Conservation (phyloP, 64 coral and sea anemone species). For the Pocillopora verrucosa region DNA sequence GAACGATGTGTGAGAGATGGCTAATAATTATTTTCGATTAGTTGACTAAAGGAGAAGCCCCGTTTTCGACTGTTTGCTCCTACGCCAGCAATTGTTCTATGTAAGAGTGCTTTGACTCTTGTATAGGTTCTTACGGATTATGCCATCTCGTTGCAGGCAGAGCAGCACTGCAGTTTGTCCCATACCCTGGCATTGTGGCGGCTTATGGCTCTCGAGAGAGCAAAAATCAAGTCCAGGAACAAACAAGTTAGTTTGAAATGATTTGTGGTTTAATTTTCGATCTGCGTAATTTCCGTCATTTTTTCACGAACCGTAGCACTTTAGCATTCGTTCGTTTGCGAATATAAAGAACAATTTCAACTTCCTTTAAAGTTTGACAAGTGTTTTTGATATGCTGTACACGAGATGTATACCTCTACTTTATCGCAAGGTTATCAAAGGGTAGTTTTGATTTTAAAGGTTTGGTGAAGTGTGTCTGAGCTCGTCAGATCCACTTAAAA, state of each 20-base stretch:
- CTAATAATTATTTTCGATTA: no score
- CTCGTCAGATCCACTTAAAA: not conserved
- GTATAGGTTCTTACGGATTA: not conserved
- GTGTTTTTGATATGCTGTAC: no score
- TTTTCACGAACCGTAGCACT: no score
- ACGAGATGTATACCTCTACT: no score
- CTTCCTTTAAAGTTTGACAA: no score
- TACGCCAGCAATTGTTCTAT: not conserved
- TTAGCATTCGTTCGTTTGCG: no score
- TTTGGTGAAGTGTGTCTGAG: not conserved
- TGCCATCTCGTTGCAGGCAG: conserved; percentile 29
- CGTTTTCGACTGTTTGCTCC: no score
- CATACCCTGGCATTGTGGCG: conserved; percentile 60
- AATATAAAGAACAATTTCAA: no score
- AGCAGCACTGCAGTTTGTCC: conserved; percentile 36
- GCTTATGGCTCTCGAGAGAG: conserved; percentile 54
- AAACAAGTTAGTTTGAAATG: conserved; percentile 11
- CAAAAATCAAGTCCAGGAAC: conserved; percentile 47
- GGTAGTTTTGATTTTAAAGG: not conserved
- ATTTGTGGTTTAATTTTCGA: not conserved
- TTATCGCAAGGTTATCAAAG: no score
- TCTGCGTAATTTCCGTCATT: not conserved
- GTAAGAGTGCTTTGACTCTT: no score
- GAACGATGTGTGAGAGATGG: no score
- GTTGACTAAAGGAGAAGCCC: no score